Base-by-base conservation (phyloP, 2,888 invertebrate species). In the Oxytorus armatus region DNA sequence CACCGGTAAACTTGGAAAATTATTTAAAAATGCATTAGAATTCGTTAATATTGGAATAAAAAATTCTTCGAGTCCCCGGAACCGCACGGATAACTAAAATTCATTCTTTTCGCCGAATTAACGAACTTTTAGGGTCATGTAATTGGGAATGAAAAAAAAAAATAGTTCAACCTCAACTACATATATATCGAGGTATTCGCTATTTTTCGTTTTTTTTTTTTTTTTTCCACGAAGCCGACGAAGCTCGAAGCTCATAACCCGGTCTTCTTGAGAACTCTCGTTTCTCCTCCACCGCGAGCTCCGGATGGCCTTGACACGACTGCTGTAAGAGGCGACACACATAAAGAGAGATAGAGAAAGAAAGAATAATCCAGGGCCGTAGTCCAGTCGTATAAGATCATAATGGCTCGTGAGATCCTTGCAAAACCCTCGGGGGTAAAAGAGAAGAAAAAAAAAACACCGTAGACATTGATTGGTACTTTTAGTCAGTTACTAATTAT, bases 221-320 rank as follows among this genome's bases (percentile, higher is more conserved):
- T 10, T 42, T 23, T 10, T 39, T 29, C 61, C 36, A 23, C 44
- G 42, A 39, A 57, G 55, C 57, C 53, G 61, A 18, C 23, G 65
- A 72, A 65, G 69, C 51, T 69, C 59, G 42, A 51, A 61, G 61
- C 68, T 74, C 77, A 65, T 70, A 81, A 77, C 80, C 69, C 73
- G 69, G 69, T 74, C 80, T 68, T 80, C 66, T 73, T 39, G 55
- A 36, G 74, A 74, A 74, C 74, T 63, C 73, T 74, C 73, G 18
- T 55, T 70, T 72, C 76, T 86, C 87, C 87, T 86, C 84, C 82
- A 84, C 49, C 73, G 53, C 74, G 77, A 79, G 81, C 59, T 39
- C 78, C 63, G 84, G 89, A 77, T 89, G 89, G 89, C 89, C 90
- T 90, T 90, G 90, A 90, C 89, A 90, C 87, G 86, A 83, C 87